Evolutionary conservation across 2,797 vertebrate genomes (phyloP), one percentile per base, ranked within the genome.

Genomic region (Sebastes matsubarae): DNA sequence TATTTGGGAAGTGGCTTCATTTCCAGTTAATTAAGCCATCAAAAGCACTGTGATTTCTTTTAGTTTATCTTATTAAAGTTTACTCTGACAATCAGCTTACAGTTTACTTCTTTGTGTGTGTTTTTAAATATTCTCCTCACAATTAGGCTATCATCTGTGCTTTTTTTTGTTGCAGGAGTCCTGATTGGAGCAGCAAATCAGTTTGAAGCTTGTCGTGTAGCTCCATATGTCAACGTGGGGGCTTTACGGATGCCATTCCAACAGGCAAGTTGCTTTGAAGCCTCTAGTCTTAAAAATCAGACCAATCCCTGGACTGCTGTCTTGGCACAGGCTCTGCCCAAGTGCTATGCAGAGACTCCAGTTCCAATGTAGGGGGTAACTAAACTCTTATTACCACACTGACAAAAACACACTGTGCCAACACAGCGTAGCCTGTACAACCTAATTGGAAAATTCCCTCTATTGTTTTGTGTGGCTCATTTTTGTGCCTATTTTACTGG

Each of bases 171-270:
- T 91, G 22, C 93, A 99, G 98, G 98, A 81, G 98, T 99, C 73
- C 97, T 99, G 74, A 99, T 99, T 92, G 98, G 98, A 78, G 97
- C 98, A 27, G 97, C 97, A 83, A 99, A 97, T 86, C 98, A 99
- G 92, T 99, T 99, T 94, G 98, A 99, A 94, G 98, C 98, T 54
- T 99, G 98, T 96, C 96, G 98, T 87, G 98, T 99, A 65, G 98
- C 98, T 71, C 98, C 98, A 70, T 99, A 99, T 95, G 98, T 99
- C 95, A 99, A 99, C 86, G 98, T 99, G 92, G 98, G 98, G 73
- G 98, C 98, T 84, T 95, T 99, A 88, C 94, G 98, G 96, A 99
- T 99, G 98, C 98, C 98, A 91, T 99, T 99, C 95, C 98, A 99
- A 95, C 98, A 99, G 98, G 98, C 96, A 96, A 98, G 98, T 97